phyloP scores from a whole-genome alignment of 1,140 invertebrate genomes.

The Drosophila orosa region DNA sequence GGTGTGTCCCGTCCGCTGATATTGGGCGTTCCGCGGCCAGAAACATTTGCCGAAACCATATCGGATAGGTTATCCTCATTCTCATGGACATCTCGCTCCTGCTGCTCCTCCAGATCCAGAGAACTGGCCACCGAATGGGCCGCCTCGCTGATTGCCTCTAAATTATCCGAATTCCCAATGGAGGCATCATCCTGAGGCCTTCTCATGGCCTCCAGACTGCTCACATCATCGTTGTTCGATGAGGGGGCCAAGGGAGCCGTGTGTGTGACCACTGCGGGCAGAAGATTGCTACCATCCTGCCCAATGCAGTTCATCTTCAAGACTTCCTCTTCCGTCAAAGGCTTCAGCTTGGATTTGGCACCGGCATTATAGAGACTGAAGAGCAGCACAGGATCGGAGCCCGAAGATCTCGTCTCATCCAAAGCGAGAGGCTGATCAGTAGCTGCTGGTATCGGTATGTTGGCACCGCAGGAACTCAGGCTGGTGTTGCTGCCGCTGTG shows the following conservation, averaged over 20 bases:
- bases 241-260: slow-evolving; percentile 47
- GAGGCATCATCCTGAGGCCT: slow-evolving; percentile 92
- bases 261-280: slow-evolving; percentile 37
- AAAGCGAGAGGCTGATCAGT: background rate
- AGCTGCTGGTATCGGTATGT: slow-evolving; percentile 9
- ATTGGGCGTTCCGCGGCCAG: slow-evolving; percentile 92
- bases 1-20: slow-evolving; percentile 95
- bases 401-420: slow-evolving; percentile 1
- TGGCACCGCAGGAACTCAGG: slow-evolving; percentile 59
- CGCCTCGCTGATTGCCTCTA: slow-evolving; percentile 97
- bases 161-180: slow-evolving; percentile 95
- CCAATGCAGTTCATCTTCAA: slow-evolving; percentile 84
- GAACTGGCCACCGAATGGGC: slow-evolving; percentile 95
- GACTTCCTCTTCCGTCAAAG: slow-evolving; percentile 80
- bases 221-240: slow-evolving; percentile 74
- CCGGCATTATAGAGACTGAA: slow-evolving; percentile 78
- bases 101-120: slow-evolving; percentile 94
- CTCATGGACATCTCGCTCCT: slow-evolving; percentile 86
- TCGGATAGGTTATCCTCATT: slow-evolving; percentile 96
- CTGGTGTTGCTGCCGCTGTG: slow-evolving; percentile 74
- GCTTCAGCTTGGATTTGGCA: slow-evolving; percentile 75
- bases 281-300: slow-evolving; percentile 53
- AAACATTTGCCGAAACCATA: slow-evolving; percentile 98
- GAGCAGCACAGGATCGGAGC: slow-evolving; percentile 53
- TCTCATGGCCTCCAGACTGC: slow-evolving; percentile 69